Evolutionary conservation across 2,888 invertebrate genomes (phyloP).

Genomic region (Sphinx pinastri): DNA sequence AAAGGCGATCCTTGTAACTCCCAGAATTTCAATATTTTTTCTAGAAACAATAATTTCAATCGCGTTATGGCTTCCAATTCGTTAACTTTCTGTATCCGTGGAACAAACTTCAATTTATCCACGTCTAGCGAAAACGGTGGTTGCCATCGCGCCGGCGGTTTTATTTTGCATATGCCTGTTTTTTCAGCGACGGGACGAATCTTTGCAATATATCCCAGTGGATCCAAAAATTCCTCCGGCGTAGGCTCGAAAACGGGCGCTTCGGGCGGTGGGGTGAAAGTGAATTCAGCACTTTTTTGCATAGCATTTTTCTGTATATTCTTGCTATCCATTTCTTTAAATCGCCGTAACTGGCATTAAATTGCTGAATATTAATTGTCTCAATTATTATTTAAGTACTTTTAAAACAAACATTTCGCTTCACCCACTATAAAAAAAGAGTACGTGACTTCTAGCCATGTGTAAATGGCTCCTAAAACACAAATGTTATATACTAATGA

Average conservation of each 20-base stretch:
- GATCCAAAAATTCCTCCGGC: slow-evolving; percentile 89
- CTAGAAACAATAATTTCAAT: slow-evolving; percentile 88
- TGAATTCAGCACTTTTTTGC: slow-evolving; percentile 80
- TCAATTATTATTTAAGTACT: slow-evolving; percentile 32
- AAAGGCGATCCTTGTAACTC: slow-evolving; percentile 87
- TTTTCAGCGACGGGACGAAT: slow-evolving; percentile 89
- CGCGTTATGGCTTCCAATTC: slow-evolving; percentile 88
- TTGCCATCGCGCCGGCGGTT: slow-evolving; percentile 89
- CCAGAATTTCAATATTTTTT: slow-evolving; percentile 90
- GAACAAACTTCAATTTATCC: slow-evolving; percentile 83
- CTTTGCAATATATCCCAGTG: slow-evolving; percentile 88
- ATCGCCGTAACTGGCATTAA: slow-evolving; percentile 30
- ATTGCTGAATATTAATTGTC: slow-evolving; percentile 17
- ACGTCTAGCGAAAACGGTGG: slow-evolving; percentile 91
- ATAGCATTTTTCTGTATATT: slow-evolving; percentile 81
- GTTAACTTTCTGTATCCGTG: slow-evolving; percentile 81
- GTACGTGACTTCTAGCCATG: slow-evolving; percentile 82
- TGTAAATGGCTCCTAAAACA: slow-evolving; percentile 78
- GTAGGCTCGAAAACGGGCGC: slow-evolving; percentile 89
- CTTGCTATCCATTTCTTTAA: slow-evolving; percentile 70
- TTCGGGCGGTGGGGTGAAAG: slow-evolving; percentile 83
- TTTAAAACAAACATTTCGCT: slow-evolving; percentile 41
- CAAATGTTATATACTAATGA: slow-evolving; percentile 22
- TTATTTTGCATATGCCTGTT: slow-evolving; percentile 90
- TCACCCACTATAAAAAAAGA: slow-evolving; percentile 48